A percentile compares a stretch with the other conserved stretches of the same genome.
phyloP scores from a whole-genome alignment of 1,140 invertebrate genomes.

The Euwallacea similis region DNA sequence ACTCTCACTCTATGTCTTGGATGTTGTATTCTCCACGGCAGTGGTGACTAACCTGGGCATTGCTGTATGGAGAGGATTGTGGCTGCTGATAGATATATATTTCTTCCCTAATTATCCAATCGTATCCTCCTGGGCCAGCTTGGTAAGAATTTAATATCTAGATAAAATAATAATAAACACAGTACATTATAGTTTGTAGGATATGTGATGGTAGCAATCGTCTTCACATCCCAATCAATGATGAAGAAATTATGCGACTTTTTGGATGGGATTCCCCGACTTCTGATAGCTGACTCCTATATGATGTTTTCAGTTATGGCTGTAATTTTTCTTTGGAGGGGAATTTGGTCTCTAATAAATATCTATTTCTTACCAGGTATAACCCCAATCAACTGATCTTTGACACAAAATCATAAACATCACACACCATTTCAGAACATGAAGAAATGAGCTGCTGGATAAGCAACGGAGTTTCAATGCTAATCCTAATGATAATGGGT shows the following conservation, averaged over 20 bases:
- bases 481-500: slow-evolving; percentile 73
- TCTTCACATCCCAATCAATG: slow-evolving; percentile 71
- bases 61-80: slow-evolving; percentile 83
- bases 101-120: slow-evolving; percentile 67
- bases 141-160: slow-evolving; percentile 58
- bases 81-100: slow-evolving; percentile 77
- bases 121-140: slow-evolving; percentile 70
- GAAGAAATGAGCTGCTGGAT: slow-evolving; percentile 74
- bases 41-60: slow-evolving; percentile 82
- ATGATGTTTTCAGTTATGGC: slow-evolving; percentile 75
- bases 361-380: slow-evolving; percentile 72
- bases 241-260: slow-evolving; percentile 69
- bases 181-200: slow-evolving; percentile 66
- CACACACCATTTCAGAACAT: slow-evolving; percentile 57
- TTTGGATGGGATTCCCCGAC: slow-evolving; percentile 54
- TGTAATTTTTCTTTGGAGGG: slow-evolving; percentile 82
- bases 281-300: slow-evolving; percentile 72
- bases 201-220: slow-evolving; percentile 68
- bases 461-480: slow-evolving; percentile 70
- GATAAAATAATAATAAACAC: slow-evolving; percentile 6
- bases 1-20: slow-evolving; percentile 72
- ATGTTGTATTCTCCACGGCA: slow-evolving; percentile 81
- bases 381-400: background rate
- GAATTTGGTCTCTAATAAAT: slow-evolving; percentile 77
- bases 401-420: background rate